Evolutionary conservation across 1,140 invertebrate species (phyloP).

Genomic region (Rhopalosiphum maidis): DNA sequence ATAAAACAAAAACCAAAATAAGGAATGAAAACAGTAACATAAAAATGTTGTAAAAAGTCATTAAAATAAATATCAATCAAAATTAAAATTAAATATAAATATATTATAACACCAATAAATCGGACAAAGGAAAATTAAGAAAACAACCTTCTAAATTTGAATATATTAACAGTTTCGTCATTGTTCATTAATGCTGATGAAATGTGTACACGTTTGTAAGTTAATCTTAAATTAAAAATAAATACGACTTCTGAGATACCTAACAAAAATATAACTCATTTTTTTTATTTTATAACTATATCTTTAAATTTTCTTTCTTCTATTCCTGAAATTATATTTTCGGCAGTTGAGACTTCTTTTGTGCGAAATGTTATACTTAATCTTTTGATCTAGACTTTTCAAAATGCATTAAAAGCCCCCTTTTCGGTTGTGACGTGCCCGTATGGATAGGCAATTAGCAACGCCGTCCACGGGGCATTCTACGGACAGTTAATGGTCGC

Average conservation of each 20-base stretch:
- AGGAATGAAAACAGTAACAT: neutral
- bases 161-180: neutral
- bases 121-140: neutral
- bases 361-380: neutral
- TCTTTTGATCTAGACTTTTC: constrained; percentile 50
- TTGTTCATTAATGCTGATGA: neutral
- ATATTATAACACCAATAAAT: neutral
- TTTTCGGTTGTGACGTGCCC: constrained; percentile 36
- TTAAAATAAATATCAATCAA: neutral
- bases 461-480: constrained; percentile 18
- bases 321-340: neutral
- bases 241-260: neutral
- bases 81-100: neutral
- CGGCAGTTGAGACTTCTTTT: neutral
- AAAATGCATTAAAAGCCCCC: constrained; percentile 37
- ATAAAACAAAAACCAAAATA: neutral
- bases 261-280: neutral
- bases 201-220: neutral
- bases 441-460: constrained; percentile 28
- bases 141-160: neutral
- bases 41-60: neutral
- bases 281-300: neutral
- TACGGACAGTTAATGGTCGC: constrained; percentile 36
- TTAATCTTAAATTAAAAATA: neutral
- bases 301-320: neutral